phyloP scores from a whole-genome alignment of 2,113 vertebrate genomes.

The Rhodinocichla rosea region DNA sequence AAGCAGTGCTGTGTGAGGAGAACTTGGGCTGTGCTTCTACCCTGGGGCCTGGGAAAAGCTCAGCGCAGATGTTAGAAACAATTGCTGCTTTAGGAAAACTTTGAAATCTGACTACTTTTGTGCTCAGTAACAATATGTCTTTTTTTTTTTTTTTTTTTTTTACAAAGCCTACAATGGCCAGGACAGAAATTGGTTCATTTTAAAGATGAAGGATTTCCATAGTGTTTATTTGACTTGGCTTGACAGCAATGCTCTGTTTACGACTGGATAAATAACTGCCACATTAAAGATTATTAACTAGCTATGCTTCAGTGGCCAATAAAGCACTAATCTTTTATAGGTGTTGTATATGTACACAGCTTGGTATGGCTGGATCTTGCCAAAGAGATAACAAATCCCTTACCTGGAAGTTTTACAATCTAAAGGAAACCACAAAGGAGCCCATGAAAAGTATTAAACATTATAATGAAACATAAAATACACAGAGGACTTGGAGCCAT shows the following conservation, averaged over 20 bases:
- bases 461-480: background rate
- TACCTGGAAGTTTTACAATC: background rate
- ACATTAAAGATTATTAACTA: slow-evolving; percentile 30
- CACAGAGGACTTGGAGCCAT: background rate
- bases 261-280: background rate
- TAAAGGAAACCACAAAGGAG: background rate
- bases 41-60: background rate
- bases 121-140: background rate
- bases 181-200: background rate
- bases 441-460: background rate
- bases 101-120: background rate
- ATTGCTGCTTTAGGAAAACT: background rate
- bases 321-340: slow-evolving; percentile 53
- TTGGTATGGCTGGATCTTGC: background rate
- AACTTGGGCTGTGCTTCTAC: background rate
- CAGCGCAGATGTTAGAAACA: accelerated
- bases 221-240: slow-evolving; percentile 21
- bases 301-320: slow-evolving; percentile 40
- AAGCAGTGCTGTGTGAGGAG: accelerated
- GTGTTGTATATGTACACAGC: background rate
- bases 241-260: slow-evolving; percentile 1
- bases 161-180: background rate
- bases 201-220: background rate
- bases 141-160: background rate
- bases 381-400: slow-evolving; percentile 36